Percentiles rank a stretch among this genome's conserved stretches.
phyloP scores from a whole-genome alignment of 2,113 vertebrate genomes.

The Esox niger region DNA sequence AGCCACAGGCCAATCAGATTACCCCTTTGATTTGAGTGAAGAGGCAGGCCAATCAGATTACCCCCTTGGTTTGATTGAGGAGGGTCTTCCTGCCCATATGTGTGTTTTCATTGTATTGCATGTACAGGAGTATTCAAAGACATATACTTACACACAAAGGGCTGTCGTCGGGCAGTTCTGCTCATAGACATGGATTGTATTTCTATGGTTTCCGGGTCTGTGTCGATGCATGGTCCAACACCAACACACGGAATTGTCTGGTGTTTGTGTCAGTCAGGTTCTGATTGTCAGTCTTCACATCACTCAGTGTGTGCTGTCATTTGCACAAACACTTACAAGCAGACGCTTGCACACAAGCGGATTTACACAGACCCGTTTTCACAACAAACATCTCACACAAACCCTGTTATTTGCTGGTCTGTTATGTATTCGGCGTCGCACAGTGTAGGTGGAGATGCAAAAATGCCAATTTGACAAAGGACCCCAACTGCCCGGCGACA shows the following conservation, averaged over 20 bases:
- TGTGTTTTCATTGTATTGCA: constrained; percentile 44
- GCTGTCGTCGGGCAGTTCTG: background rate
- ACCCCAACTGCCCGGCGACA: constrained; percentile 44
- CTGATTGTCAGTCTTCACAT: constrained; percentile 19
- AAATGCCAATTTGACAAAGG: constrained; percentile 6
- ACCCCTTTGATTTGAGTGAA: no score
- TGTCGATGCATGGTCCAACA: background rate
- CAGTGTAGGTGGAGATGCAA: no score
- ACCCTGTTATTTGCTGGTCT: background rate
- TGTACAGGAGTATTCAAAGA: constrained; percentile 38
- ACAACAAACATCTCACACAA: background rate
- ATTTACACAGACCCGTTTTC: background rate
- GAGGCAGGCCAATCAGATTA: constrained; percentile 68
- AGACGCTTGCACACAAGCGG: background rate
- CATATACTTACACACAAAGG: constrained; percentile 4
- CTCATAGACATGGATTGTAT: background rate
- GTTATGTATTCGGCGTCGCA: constrained; percentile 23
- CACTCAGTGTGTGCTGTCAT: background rate
- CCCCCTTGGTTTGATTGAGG: constrained; percentile 58
- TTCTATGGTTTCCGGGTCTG: constrained; percentile 1
- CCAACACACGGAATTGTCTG: background rate
- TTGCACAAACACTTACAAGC: constrained; percentile 11
- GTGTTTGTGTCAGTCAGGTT: constrained; percentile 12
- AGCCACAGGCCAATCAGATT: constrained; percentile 66
- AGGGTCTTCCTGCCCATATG: constrained; percentile 57